Evolutionary conservation across 2,888 invertebrate species (phyloP).

Genomic region (Eubasilissa splendida): DNA sequence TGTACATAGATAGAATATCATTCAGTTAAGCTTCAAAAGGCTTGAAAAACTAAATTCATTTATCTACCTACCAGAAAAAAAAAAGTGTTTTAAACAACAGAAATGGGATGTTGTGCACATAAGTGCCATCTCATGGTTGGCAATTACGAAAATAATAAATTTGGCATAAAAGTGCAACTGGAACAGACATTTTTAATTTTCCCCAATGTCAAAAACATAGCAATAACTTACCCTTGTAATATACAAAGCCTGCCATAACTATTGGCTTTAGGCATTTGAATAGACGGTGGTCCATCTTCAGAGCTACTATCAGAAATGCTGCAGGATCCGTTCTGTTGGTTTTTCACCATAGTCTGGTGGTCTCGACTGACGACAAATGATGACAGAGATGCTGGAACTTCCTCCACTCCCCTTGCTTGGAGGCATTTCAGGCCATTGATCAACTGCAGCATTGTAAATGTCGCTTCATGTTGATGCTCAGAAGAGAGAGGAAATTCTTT

Average conservation of each 20-base stretch:
- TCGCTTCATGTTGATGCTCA: conserved; percentile 77
- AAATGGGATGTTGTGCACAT: too few relatives aligned
- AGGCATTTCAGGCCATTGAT: conserved; percentile 87
- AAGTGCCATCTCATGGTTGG: too few relatives aligned
- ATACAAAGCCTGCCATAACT: conserved; percentile 79
- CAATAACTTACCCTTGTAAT: conserved; percentile 78
- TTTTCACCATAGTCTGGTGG: conserved; percentile 60
- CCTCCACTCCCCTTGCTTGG: conserved; percentile 88
- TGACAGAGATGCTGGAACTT: conserved; percentile 79
- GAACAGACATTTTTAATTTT: too few relatives aligned
- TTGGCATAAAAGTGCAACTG: too few relatives aligned
- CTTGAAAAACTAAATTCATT: too few relatives aligned
- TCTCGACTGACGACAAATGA: conserved; percentile 83
- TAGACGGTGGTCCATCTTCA: conserved; percentile 68
- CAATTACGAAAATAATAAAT: too few relatives aligned
- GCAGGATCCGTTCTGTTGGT: conserved; percentile 51
- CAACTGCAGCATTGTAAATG: conserved; percentile 85
- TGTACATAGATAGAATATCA: too few relatives aligned
- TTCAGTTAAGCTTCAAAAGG: too few relatives aligned
- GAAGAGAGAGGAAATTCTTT: conserved; percentile 67
- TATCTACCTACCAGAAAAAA: too few relatives aligned
- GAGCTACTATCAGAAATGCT: conserved; percentile 63
- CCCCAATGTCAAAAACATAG: not conserved
- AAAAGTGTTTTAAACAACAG: too few relatives aligned
- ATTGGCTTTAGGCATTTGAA: conserved; percentile 71